These are phyloP conservation scores for Pseudochromis fuscus DNA, from an alignment of 2,797 vertebrate genomes.

Conservation along the genomic window DNA sequence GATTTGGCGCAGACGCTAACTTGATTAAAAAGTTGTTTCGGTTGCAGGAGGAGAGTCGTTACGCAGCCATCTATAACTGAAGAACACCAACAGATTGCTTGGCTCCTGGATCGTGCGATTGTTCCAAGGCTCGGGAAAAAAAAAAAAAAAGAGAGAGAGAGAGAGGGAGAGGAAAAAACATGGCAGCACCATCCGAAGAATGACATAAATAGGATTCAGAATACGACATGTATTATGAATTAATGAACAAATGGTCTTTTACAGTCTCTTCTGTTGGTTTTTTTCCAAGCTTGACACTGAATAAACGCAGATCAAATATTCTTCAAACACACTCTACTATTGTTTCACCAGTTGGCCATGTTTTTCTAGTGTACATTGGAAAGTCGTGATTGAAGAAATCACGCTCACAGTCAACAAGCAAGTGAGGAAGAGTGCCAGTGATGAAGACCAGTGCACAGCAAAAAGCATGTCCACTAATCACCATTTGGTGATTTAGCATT, in stretches of 20 bases:
- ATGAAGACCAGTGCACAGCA: neutral
- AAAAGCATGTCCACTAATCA: neutral
- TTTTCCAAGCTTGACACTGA: conserved; percentile 37
- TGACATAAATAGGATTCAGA: conserved; percentile 69
- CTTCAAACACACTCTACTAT: conserved; percentile 7
- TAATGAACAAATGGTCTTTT: conserved; percentile 69
- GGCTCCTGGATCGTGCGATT: conserved; percentile 57
- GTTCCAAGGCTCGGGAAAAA: conserved; percentile 64
- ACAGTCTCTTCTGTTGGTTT: conserved; percentile 49
- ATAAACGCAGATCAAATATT: conserved; percentile 38
- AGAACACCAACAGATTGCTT: conserved; percentile 77
- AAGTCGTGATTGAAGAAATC: neutral
- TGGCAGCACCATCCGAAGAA: conserved; percentile 49
- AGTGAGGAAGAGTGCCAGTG: neutral
- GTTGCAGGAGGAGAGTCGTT: conserved; percentile 58
- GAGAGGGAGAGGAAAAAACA: no score
- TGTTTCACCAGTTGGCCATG: conserved; percentile 3
- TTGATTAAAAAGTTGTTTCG: conserved; percentile 73
- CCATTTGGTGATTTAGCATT: neutral
- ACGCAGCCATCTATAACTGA: conserved; percentile 69
- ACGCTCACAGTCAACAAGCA: neutral
- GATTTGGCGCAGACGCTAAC: conserved; percentile 49
- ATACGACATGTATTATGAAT: conserved; percentile 67
- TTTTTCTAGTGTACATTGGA: neutral
- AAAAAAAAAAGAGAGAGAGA: no score